phyloP scores from a whole-genome alignment of 2,797 vertebrate genomes.

The Acipenser oxyrinchus region DNA sequence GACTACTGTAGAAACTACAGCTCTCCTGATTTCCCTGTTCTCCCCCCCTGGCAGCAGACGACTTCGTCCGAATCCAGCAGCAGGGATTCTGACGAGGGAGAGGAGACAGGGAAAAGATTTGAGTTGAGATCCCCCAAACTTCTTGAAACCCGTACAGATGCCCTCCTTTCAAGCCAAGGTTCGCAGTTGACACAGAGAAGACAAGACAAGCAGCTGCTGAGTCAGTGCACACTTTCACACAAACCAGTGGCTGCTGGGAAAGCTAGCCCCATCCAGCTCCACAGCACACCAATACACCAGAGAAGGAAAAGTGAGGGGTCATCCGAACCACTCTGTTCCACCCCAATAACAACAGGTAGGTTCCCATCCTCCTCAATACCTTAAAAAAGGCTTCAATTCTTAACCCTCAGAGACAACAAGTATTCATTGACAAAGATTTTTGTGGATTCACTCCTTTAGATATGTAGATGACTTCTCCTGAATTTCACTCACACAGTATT shows the following conservation, averaged over 20 bases:
- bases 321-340: slow-evolving; percentile 60
- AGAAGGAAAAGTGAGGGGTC: slow-evolving; percentile 42
- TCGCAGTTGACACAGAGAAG: slow-evolving; percentile 31
- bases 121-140: slow-evolving; percentile 27
- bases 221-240: slow-evolving; percentile 34
- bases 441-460: no score
- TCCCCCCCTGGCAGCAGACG: slow-evolving; percentile 77
- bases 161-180: slow-evolving; percentile 18
- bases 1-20: slow-evolving; percentile 47
- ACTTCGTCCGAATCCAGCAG: slow-evolving; percentile 48
- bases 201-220: slow-evolving; percentile 37
- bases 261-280: slow-evolving; percentile 52
- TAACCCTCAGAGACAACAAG: no score
- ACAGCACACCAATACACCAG: slow-evolving; percentile 73
- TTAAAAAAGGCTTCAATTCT: no score
- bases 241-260: slow-evolving; percentile 39
- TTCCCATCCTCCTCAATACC: no score
- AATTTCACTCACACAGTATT: no score
- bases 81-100: slow-evolving; percentile 31
- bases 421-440: no score
- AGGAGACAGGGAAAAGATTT: slow-evolving; percentile 31
- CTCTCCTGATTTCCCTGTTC: slow-evolving; percentile 66
- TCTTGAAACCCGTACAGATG: slow-evolving; percentile 4
- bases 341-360: slow-evolving; percentile 71
- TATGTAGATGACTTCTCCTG: no score